Conservation (phyloP, 2,888 invertebrate species). For the Chaetogeoica ovagalla region DNA sequence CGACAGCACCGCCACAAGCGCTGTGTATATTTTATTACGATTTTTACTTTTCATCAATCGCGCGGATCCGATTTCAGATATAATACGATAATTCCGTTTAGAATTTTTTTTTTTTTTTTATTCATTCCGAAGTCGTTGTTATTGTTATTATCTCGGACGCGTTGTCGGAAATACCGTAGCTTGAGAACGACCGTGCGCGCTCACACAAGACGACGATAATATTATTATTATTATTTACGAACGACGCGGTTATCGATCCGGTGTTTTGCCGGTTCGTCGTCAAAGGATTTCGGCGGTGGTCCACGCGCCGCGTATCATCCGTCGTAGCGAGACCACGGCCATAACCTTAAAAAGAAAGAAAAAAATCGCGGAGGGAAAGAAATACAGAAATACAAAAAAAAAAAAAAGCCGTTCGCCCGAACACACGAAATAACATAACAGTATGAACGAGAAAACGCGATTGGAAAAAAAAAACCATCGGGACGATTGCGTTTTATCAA, state of each 20-base stretch:
- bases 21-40: background rate
- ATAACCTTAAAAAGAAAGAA: conserved; percentile 41
- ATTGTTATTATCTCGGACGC: background rate
- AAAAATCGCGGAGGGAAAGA: background rate
- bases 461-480: too few relatives aligned
- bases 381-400: too few relatives aligned
- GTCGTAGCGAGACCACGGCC: background rate
- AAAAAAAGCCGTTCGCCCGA: too few relatives aligned
- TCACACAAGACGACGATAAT: background rate
- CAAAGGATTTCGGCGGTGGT: background rate
- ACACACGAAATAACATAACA: too few relatives aligned
- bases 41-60: conserved; percentile 33
- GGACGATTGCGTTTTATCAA: too few relatives aligned
- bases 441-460: too few relatives aligned
- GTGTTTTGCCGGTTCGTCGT: background rate
- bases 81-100: conserved; percentile 30
- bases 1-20: conserved; percentile 1
- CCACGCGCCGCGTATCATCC: background rate
- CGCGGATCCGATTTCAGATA: too few relatives aligned
- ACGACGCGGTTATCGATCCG: background rate
- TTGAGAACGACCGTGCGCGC: too few relatives aligned
- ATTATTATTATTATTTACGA: background rate
- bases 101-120: background rate
- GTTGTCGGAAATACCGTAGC: too few relatives aligned
- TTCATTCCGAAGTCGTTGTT: background rate